Evolutionary conservation across 2,797 vertebrate species (phyloP).

Genomic region (Selene dorsalis): DNA sequence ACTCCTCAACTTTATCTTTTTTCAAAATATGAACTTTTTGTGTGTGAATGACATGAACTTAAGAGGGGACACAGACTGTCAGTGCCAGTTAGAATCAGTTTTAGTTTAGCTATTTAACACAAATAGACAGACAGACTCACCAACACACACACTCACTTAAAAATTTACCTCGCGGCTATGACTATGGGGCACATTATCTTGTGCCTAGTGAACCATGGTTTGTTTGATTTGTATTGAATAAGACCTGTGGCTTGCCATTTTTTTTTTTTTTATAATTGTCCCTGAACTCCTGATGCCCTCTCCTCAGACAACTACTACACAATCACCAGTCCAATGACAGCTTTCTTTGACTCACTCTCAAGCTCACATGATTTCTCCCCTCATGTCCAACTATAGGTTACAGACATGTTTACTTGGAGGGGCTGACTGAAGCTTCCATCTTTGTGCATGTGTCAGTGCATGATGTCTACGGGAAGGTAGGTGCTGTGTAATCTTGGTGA

Average conservation of each 20-base stretch:
- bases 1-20: constrained; percentile 12
- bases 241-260: constrained; percentile 42
- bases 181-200: constrained; percentile 37
- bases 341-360: constrained; percentile 32
- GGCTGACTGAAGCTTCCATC: constrained; percentile 96
- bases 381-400: constrained; percentile 86
- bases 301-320: constrained; percentile 34
- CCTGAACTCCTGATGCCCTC: constrained; percentile 50
- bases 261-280: constrained; percentile 56
- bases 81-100: constrained; percentile 19
- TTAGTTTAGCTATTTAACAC: constrained; percentile 24
- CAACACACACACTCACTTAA: constrained; percentile 3
- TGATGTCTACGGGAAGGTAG: constrained; percentile 97
- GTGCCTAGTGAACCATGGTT: constrained; percentile 42
- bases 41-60: constrained; percentile 29
- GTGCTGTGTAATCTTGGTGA: constrained; percentile 4
- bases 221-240: constrained; percentile 43
- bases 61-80: constrained; percentile 33
- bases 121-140: constrained; percentile 21
- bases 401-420: constrained; percentile 97
- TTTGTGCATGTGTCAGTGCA: constrained; percentile 97
- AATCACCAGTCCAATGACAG: constrained; percentile 45
- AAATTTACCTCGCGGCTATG: constrained; percentile 8
- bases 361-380: constrained; percentile 21
- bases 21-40: neutral